Base-by-base conservation (phyloP, 2,113 vertebrate species). In the Pachycephala philippinensis region DNA sequence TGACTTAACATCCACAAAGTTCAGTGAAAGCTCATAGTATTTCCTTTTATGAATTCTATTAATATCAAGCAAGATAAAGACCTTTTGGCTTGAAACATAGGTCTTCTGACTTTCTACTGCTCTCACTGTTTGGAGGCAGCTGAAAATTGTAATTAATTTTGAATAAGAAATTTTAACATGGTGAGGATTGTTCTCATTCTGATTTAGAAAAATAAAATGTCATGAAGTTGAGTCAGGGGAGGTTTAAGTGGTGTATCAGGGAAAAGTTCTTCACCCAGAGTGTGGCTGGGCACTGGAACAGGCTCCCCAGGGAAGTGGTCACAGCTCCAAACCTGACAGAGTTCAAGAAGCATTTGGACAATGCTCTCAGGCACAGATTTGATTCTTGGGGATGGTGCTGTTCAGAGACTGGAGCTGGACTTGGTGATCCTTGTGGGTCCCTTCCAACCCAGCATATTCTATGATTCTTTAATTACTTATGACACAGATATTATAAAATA, bases 351-450 rank as follows among this genome's bases (percentile, higher is more conserved):
- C 0, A 0, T 35, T 61, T 47, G 30, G 13, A n/a, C 42, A 65
- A 0, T 18, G 6, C 14, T 31, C 39, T 22, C 1, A 0, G 26
- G n/a, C 11, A 45, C 39, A 11, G 40, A 3, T 40, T 53, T 47
- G 69, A 68, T 24, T 26, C 24, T 5, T 68, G n/a, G 16, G 47
- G 13, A 5, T 23, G 31, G 30, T 15, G 2, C 47, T 68, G 17
- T n/a, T 20, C 54, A 53, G 45, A 13, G 20, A 2, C 26, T 2
- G 14, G 24, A 68, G 17, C 0, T 47, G 45, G 45, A n/a, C n/a
- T 40, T 44, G 8, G 9, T 47, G 61, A 27, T 47, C 11, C n/a
- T 35, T 47, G 17, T 35, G 47, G 9, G 30, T 61, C 5, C 26
- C 30, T 60, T 53, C 40, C n/a, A 89, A 31, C 21, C 31, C 40